A percentile compares a stretch with the other conserved stretches of the same genome.
Conservation (phyloP, 1,140 invertebrate species). For the Rhyzopertha dominica region DNA sequence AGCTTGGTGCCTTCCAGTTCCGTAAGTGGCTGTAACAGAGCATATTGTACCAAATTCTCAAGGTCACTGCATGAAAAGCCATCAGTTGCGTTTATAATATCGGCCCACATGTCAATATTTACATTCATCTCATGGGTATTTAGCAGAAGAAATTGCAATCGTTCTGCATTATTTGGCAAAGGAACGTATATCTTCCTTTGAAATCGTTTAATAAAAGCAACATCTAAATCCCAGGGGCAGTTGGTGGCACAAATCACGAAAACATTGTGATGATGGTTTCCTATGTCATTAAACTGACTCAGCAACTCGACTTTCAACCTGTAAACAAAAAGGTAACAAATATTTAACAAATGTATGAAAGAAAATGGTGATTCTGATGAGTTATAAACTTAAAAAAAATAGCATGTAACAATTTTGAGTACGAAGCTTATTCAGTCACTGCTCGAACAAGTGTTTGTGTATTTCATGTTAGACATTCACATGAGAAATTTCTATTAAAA, state of each 20-base stretch:
- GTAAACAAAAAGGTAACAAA: slow-evolving; percentile 13
- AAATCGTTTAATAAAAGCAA: slow-evolving; percentile 56
- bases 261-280: slow-evolving; percentile 41
- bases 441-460: too few species aligned
- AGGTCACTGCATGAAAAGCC: slow-evolving; percentile 56
- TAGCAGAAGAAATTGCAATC: slow-evolving; percentile 25
- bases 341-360: slow-evolving; percentile 9
- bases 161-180: slow-evolving; percentile 48
- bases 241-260: slow-evolving; percentile 59
- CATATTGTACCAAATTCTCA: slow-evolving; percentile 47
- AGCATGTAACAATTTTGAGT: too few species aligned
- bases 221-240: slow-evolving; percentile 61
- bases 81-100: slow-evolving; percentile 47
- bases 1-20: slow-evolving; percentile 43
- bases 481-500: too few species aligned
- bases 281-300: slow-evolving; percentile 49
- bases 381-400: slow-evolving; percentile 21
- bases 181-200: slow-evolving; percentile 56
- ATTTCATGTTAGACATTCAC: too few species aligned
- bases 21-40: slow-evolving; percentile 51
- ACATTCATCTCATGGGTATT: slow-evolving; percentile 14
- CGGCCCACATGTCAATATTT: slow-evolving; percentile 38
- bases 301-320: slow-evolving; percentile 55
- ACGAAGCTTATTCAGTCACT: too few species aligned
- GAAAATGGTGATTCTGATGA: slow-evolving; percentile 2